Evolutionary conservation across 2,113 vertebrate species (phyloP), one percentile per base, ranked within the genome.

Genomic region (Maccullochella peelii): DNA sequence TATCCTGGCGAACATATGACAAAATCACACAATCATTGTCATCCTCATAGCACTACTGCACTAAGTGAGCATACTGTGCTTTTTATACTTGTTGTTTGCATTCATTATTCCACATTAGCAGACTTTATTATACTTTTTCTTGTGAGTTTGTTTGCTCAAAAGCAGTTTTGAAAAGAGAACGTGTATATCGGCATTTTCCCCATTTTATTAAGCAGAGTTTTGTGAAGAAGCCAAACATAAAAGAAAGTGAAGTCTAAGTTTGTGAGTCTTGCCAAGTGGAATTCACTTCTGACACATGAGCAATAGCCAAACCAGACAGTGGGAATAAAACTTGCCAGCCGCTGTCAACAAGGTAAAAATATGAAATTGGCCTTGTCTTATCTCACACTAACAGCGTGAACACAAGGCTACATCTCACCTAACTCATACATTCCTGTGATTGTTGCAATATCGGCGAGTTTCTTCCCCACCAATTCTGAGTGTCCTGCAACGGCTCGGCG

Each of bases 311-410:
- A 86, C 58, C 71, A 21, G 50, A 33, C 72, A 77, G 69, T 50
- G 49, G 68, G 77, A 79, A 80, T 73, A 83, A 84, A 91, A 85
- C 69, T 77, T 77, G 72, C 82, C 88, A 86, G 85, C 80, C 42
- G 40, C 84, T 89, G 92, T 92, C 84, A 33, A 78, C 55, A 3
- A 74, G 79, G 77, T 69, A 71, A 82, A 92, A 89, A 90, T 78
- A 90, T 92, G 82, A 91, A 92, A 92, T 89, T 85, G 80, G 81
- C 80, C 90, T 92, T 72, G 88, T 93, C 89, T 94, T 93, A 94
- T 93, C 94, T 92, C 86, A 27, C 79, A 33, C 59, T 57, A 87
- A 72, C 92, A 93, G 91, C 44, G 36, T 38, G 83, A 89, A 85
- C 91, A 86, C 82, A 54, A 71, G 83, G 77, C 79, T 71, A 79